phyloP scores from a whole-genome alignment of 1,140 invertebrate genomes.

The Caerostris darwini region DNA sequence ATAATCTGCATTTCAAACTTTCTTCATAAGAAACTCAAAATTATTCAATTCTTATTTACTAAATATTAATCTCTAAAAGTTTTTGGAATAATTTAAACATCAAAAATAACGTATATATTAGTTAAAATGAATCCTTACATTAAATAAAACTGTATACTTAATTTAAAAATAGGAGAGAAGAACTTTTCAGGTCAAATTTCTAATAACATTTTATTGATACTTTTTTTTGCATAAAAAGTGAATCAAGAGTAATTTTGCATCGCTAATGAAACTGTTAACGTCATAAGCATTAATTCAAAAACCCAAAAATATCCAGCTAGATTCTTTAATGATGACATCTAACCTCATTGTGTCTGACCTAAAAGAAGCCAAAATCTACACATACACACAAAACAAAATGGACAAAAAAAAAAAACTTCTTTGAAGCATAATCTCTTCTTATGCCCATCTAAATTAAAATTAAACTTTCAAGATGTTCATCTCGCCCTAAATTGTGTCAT shows the following conservation, averaged over 20 bases:
- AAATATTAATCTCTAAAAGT: too few species aligned
- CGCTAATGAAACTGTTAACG: constrained; percentile 3
- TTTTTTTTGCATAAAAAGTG: too few species aligned
- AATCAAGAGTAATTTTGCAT: background rate
- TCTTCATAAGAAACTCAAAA: too few species aligned
- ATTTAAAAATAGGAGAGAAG: too few species aligned
- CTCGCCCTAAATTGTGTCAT: constrained; percentile 63
- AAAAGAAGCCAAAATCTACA: background rate
- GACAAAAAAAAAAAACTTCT: background rate
- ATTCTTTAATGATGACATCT: background rate
- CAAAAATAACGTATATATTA: too few species aligned
- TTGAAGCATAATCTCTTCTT: constrained; percentile 6
- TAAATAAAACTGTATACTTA: too few species aligned
- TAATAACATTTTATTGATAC: too few species aligned
- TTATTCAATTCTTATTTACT: too few species aligned
- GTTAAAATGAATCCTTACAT: too few species aligned
- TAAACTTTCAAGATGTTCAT: constrained; percentile 66
- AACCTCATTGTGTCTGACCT: constrained; percentile 17
- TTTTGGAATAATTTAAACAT: too few species aligned
- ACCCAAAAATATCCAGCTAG: background rate
- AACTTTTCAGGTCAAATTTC: too few species aligned
- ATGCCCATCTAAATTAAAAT: constrained; percentile 61
- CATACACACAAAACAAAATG: background rate
- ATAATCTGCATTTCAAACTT: too few species aligned
- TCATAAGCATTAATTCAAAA: background rate